Evolutionary conservation across 2,888 invertebrate genomes (phyloP).

Genomic region (Drosophila setosimentum): DNA sequence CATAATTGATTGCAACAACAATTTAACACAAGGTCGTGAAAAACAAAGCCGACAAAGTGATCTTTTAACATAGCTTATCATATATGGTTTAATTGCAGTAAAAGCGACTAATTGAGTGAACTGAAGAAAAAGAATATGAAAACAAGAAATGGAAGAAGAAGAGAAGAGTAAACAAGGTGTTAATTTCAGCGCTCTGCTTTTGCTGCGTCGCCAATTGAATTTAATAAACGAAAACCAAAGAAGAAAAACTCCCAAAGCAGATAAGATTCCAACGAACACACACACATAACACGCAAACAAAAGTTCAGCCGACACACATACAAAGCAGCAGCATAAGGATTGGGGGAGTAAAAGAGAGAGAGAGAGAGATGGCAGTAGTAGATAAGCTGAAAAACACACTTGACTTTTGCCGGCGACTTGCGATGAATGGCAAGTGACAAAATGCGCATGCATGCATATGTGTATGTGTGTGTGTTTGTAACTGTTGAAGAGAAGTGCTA

Average conservation of each 20-base stretch:
- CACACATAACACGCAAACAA: constrained; percentile 29
- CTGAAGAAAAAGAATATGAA: constrained; percentile 27
- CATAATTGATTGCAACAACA: constrained; percentile 47
- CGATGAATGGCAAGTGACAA: constrained; percentile 58
- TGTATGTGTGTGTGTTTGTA: neutral
- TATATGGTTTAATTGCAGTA: constrained; percentile 47
- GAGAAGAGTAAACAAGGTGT: constrained; percentile 72
- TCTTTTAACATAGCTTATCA: constrained; percentile 47
- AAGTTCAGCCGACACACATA: constrained; percentile 53
- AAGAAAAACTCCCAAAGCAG: constrained; percentile 37
- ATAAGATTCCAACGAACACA: constrained; percentile 62
- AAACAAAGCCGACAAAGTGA: constrained; percentile 51
- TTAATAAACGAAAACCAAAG: constrained; percentile 38
- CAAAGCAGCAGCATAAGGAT: constrained; percentile 36
- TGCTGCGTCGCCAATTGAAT: constrained; percentile 64
- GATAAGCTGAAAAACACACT: constrained; percentile 72
- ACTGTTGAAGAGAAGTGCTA: neutral
- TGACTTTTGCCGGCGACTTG: constrained; percentile 61
- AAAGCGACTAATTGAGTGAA: constrained; percentile 64
- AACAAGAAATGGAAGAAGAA: constrained; percentile 15
- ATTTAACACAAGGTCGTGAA: constrained; percentile 72
- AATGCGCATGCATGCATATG: constrained; percentile 22
- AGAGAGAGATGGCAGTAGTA: constrained; percentile 53
- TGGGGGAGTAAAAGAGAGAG: constrained; percentile 22
- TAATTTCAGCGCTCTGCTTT: constrained; percentile 61